Evolutionary conservation across 2,888 invertebrate species (phyloP), one percentile per base, ranked within the genome.

Genomic region (Odontocerum albicorne): DNA sequence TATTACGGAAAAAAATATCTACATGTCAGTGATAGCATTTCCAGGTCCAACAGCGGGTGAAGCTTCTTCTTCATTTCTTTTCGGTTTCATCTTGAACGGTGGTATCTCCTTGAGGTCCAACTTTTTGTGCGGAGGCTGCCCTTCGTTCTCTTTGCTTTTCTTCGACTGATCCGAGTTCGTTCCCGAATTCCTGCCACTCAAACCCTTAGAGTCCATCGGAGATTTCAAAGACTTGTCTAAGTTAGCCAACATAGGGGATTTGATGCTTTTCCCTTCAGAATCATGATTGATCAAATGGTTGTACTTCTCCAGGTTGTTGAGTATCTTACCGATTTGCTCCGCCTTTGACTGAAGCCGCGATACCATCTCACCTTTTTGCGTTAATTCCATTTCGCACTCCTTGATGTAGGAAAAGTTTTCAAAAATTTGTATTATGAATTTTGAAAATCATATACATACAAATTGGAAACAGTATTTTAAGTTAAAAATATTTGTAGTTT

Each of bases 301-400:
- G 75, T 87, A 90, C 78, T 89, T 91, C 80, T 93, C 92, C 70
- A 94, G 83, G 77, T 92, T 92, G 79, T 87, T 87, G 66, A 94
- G 85, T 72, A 94, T 90, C 81, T 91, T 90, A 77, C 94, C 93
- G 75, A 96, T 94, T 77, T 95, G 94, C 70, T 90, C 90, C 66
- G 95, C 94, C 82, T 96, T 96, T 68, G 88, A 89, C 77, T 96
- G 96, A 66, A 96, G 87, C 67, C 94, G 88, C 72, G 90, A 88
- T 67, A 96, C 95, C 86, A 95, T 88, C 79, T 95, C 93, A 67
- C 93, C 94, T 75, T 96, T 96, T 81, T 96, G 93, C 68, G 94
- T 94, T 73, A 96, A 82, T 75, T 95, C 93, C 80, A 87, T 85
- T 80, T 96, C 96, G 82, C 93, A 94, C 81, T 93, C 93, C 93